Evolutionary conservation across 2,113 vertebrate species (phyloP).

Genomic region (Ardeotis arabs): DNA sequence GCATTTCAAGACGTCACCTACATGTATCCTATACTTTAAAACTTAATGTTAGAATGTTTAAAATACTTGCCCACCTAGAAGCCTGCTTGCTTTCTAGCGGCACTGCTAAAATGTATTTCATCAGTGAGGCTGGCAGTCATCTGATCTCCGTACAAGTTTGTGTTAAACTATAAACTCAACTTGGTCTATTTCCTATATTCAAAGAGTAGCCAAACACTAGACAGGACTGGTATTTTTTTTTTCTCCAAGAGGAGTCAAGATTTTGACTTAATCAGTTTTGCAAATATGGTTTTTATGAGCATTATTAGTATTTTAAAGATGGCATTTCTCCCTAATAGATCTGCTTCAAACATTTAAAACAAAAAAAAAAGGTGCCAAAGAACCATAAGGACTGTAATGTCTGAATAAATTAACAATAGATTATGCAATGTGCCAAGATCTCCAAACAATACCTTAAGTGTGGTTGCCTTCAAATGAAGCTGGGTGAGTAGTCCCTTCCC

Average conservation of each 20-base stretch:
- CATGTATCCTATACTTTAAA: neutral
- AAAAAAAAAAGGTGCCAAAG: neutral
- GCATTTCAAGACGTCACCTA: neutral
- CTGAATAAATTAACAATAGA: neutral
- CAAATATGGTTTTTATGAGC: neutral
- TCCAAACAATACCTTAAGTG: neutral
- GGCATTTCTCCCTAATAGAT: neutral
- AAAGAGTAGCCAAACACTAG: neutral
- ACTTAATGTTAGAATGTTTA: neutral
- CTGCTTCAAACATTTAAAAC: neutral
- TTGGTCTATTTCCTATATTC: neutral
- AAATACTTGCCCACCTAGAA: neutral
- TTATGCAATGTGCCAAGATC: neutral
- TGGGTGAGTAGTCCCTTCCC: neutral
- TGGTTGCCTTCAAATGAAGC: neutral
- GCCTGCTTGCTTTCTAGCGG: neutral
- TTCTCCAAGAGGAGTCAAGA: neutral
- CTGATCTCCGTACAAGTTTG: neutral
- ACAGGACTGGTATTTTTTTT: neutral
- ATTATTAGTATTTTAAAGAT: neutral
- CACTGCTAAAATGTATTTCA: neutral
- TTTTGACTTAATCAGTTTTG: neutral
- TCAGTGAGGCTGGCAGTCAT: neutral
- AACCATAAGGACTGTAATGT: neutral
- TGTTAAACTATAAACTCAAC: neutral